phyloP scores from a whole-genome alignment of 2,888 invertebrate species.

The Polydrusus cervinus region DNA sequence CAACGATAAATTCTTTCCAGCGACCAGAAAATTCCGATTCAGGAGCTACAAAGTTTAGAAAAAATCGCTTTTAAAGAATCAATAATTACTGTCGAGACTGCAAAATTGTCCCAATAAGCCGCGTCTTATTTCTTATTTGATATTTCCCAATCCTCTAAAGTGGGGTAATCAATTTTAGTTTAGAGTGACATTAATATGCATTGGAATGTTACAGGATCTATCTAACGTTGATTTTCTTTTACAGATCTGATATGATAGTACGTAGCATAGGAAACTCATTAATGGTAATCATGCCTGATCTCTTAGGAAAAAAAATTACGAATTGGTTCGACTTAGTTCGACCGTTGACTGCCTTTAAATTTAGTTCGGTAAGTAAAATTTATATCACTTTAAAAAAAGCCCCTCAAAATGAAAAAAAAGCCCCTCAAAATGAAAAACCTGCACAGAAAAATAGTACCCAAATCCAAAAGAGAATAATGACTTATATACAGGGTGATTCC shows the following conservation, averaged over 20 bases:
- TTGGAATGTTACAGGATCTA: too few species aligned
- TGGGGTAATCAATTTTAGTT: neutral
- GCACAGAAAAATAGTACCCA: too few species aligned
- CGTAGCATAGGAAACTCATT: constrained; percentile 92
- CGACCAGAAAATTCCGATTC: too few species aligned
- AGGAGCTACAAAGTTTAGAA: too few species aligned
- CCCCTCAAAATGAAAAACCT: too few species aligned
- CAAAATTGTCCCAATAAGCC: too few species aligned
- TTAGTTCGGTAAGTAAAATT: constrained; percentile 86
- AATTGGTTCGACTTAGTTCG: constrained; percentile 94
- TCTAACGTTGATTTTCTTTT: neutral
- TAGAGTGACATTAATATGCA: neutral
- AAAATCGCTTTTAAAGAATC: neutral
- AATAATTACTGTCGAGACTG: too few species aligned
- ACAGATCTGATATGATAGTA: constrained; percentile 89
- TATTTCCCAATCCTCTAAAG: neutral
- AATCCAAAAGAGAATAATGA: too few species aligned
- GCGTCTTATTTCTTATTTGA: too few species aligned
- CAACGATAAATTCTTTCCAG: too few species aligned
- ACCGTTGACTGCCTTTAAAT: constrained; percentile 94
- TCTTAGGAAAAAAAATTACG: constrained; percentile 91
- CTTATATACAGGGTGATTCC: too few species aligned
- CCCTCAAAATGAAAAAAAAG: too few species aligned
- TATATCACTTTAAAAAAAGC: neutral
- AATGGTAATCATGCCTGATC: constrained; percentile 90